Evolutionary conservation across 1,140 invertebrate species (phyloP).

Genomic region (Reticulitermes speratus): DNA sequence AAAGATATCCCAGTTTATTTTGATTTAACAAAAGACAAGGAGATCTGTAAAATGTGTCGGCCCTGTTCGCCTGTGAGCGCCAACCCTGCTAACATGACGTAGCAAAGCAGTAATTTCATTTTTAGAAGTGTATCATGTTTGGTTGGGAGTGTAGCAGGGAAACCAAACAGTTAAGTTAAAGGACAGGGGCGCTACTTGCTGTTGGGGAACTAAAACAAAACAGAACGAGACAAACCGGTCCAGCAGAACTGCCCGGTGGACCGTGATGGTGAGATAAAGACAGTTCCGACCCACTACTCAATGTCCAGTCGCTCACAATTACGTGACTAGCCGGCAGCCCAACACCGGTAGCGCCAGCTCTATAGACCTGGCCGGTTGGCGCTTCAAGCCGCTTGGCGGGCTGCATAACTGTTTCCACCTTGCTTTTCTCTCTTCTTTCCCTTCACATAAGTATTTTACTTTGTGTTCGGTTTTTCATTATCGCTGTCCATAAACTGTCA

Average conservation of each 20-base stretch:
- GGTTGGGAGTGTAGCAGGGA: background rate
- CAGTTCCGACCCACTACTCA: background rate
- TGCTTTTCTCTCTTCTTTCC: too few relatives aligned
- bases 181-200: background rate
- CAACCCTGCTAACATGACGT: too few relatives aligned
- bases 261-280: background rate
- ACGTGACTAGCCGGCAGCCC: background rate
- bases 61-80: too few relatives aligned
- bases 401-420: background rate
- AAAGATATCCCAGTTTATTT: too few relatives aligned
- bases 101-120: too few relatives aligned
- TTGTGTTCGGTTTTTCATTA: background rate
- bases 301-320: background rate
- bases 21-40: too few relatives aligned
- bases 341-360: background rate
- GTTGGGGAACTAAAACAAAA: background rate
- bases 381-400: background rate
- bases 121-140: too few relatives aligned
- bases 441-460: too few relatives aligned
- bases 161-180: background rate
- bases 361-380: background rate
- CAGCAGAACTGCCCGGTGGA: background rate
- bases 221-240: background rate
- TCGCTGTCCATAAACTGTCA: too few relatives aligned
- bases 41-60: too few relatives aligned